A percentile compares a stretch with the other conserved stretches of the same genome.
Evolutionary conservation across 2,113 vertebrate species (phyloP).

Genomic region (Procavia capensis): DNA sequence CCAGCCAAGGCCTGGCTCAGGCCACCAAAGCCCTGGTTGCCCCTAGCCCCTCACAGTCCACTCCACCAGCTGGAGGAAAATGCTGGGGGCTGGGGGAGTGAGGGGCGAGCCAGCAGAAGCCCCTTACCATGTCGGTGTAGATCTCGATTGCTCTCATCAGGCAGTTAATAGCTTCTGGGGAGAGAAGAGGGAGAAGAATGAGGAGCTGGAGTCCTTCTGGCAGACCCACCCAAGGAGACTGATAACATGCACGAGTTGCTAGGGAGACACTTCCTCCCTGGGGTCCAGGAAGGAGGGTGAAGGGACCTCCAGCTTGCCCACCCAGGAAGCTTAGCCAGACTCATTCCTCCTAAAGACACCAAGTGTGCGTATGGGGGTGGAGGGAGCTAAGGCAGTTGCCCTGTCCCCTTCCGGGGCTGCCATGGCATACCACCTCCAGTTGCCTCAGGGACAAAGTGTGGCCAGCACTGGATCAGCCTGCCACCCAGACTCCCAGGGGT

Average conservation of each 20-base stretch:
- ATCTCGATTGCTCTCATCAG: slow-evolving; percentile 95
- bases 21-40: no score
- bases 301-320: background rate
- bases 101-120: accelerated
- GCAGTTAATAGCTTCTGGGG: slow-evolving; percentile 96
- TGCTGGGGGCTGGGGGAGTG: background rate
- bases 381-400: accelerated
- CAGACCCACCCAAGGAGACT: no score
- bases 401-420: background rate
- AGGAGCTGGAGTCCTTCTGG: background rate
- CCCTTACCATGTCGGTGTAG: slow-evolving; percentile 96
- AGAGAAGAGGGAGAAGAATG: slow-evolving; percentile 29
- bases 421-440: background rate
- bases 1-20: no score
- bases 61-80: no score
- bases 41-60: no score
- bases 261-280: background rate
- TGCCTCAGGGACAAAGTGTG: background rate
- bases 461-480: background rate
- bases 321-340: background rate
- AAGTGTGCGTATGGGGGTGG: no score
- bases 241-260: accelerated
- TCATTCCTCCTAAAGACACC: background rate
- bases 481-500: background rate
- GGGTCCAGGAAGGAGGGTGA: background rate